Percentiles rank a stretch among this genome's conserved stretches.
Conservation (phyloP, 2,113 vertebrate species). For the Oplegnathus fasciatus region DNA sequence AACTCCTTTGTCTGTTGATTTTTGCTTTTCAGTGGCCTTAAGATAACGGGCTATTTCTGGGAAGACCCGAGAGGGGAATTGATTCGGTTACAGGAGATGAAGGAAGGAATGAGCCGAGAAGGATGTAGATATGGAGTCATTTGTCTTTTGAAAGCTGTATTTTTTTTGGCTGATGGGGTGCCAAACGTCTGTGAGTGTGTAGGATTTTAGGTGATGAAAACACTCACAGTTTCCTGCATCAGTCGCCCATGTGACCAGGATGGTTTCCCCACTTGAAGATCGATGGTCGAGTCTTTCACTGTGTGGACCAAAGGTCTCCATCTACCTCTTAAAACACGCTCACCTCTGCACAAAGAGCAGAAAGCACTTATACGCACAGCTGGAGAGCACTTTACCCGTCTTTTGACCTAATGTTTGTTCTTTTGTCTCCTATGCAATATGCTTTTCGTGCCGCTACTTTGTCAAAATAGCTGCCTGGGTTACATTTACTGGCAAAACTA, state of each 20-base stretch:
- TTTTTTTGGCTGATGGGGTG: slow-evolving; percentile 30
- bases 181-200: slow-evolving; percentile 18
- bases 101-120: slow-evolving; percentile 15
- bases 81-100: slow-evolving; percentile 46
- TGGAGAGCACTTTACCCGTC: slow-evolving; percentile 50
- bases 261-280: slow-evolving; percentile 49
- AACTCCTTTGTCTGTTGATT: slow-evolving; percentile 44
- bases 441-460: neutral
- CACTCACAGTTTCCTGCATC: slow-evolving; percentile 40
- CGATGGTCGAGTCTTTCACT: slow-evolving; percentile 65
- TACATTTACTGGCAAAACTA: neutral
- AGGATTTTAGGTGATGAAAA: slow-evolving; percentile 25
- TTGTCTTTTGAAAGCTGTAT: slow-evolving; percentile 47
- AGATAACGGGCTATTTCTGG: slow-evolving; percentile 35
- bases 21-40: slow-evolving; percentile 22
- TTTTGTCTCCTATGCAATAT: neutral
- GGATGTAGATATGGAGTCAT: slow-evolving; percentile 9
- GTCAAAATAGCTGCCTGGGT: neutral
- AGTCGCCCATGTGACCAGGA: slow-evolving; percentile 13
- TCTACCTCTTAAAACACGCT: slow-evolving; percentile 33
- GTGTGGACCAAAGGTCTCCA: slow-evolving; percentile 59
- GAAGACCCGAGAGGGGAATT: slow-evolving; percentile 17
- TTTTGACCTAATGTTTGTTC: slow-evolving; percentile 31
- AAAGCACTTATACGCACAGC: slow-evolving; percentile 62
- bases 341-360: slow-evolving; percentile 39